Base-by-base conservation (phyloP, 2,113 vertebrate species). In the Thunnus thynnus region DNA sequence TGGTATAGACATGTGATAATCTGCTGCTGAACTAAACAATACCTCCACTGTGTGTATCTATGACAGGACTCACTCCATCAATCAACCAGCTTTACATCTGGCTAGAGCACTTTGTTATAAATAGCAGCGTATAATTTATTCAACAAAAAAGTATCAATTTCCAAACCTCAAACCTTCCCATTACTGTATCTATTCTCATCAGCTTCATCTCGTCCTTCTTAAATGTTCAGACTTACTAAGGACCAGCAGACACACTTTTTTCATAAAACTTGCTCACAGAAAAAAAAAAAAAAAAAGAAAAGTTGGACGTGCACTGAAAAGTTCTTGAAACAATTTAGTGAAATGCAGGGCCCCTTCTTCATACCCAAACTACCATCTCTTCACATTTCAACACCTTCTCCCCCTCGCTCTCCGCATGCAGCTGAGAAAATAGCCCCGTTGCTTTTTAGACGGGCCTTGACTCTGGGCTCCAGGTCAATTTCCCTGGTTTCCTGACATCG, bases 391-490 rank as follows among this genome's bases (percentile, higher is more conserved):
- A 76, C 77, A 84, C 58, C 70, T 18, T 10, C 82, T 16, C 25
- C 36, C 36, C n/a, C 18, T 20, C 78, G 69, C 66, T 47, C 80
- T 82, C 75, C 83, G 48, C 25, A 66, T 68, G 85, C 94, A 95
- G 94, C 94, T 95, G 94, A 92, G 91, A 95, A 94, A 95, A 95
- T 86, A 95, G 64, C 82, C 70, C 78, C 22, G 41, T 58, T 86
- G 78, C 72, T 50, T 86, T 36, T 90, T 82, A 86, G 87, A 91
- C 22, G 69, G 86, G 82, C 88, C 90, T 90, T 46, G 73, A 90
- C 88, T 91, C 87, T 86, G 78, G 75, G 86, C 65, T 94, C 76
- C 62, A 80, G 92, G 92, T 94, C 90, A 90, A 84, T 89, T 89
- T 92, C 82, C 84, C 79, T 72, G 73, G 87, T 89, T 94, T 94